A percentile compares a stretch with the other conserved stretches of the same genome.
phyloP scores from a whole-genome alignment of 2,888 invertebrate genomes.

The Morpho achilles region DNA sequence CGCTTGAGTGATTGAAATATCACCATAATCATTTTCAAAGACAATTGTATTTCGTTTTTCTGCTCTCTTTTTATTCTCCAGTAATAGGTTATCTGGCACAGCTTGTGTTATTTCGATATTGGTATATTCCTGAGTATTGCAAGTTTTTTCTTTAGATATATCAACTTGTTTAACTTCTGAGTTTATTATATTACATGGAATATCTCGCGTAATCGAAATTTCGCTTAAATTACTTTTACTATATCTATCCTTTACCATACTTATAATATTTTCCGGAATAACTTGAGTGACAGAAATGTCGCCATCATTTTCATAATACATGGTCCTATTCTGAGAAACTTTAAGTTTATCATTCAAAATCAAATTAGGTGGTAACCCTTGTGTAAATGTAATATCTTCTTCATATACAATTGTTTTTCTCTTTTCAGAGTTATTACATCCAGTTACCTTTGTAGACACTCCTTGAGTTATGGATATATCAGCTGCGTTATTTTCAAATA shows the following conservation, averaged over 20 bases:
- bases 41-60: constrained; percentile 35
- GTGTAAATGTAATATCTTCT: constrained; percentile 39
- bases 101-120: constrained; percentile 12
- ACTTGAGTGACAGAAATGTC: constrained; percentile 43
- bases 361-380: constrained; percentile 33
- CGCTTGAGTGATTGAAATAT: constrained; percentile 39
- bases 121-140: neutral
- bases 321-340: constrained; percentile 14
- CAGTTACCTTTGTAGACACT: constrained; percentile 24
- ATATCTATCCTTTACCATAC: neutral
- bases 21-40: constrained; percentile 31
- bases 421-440: constrained; percentile 18
- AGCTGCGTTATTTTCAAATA: constrained; percentile 31
- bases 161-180: constrained; percentile 6
- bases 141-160: constrained; percentile 3
- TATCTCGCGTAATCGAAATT: constrained; percentile 13
- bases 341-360: constrained; percentile 16
- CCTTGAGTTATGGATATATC: constrained; percentile 36
- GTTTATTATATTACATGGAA: constrained; percentile 16
- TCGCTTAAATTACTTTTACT: constrained; percentile 10
- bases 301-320: constrained; percentile 23
- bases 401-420: constrained; percentile 32
- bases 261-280: constrained; percentile 19
- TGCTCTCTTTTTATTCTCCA: constrained; percentile 6
- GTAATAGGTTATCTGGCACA: constrained; percentile 3